Percentiles rank a stretch among this genome's conserved stretches.
phyloP scores from a whole-genome alignment of 1,140 invertebrate genomes.

The Adoxophyes honmai region DNA sequence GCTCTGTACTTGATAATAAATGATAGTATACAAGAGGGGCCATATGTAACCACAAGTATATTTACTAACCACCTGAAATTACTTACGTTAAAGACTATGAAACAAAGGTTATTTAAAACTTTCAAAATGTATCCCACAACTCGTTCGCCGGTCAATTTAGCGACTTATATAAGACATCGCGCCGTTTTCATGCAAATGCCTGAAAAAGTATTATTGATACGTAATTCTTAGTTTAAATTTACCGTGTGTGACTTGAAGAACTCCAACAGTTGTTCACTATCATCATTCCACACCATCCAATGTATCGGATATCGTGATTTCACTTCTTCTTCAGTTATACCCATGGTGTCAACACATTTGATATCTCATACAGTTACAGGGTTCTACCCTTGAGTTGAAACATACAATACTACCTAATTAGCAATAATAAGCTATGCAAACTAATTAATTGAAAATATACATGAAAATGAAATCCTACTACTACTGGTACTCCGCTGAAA shows the following conservation, averaged over 20 bases:
- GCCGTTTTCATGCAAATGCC: neutral
- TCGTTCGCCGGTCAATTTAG: neutral
- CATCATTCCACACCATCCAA: constrained; percentile 67
- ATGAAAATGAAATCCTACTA: neutral
- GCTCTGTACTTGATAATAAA: too few species aligned
- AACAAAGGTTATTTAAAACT: too few species aligned
- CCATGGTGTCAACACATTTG: constrained; percentile 45
- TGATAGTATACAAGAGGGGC: too few species aligned
- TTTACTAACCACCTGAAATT: too few species aligned
- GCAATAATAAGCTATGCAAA: constrained; percentile 14
- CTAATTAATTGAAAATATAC: constrained; percentile 15
- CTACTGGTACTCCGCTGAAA: neutral
- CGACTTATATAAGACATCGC: neutral
- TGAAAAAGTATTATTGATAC: neutral
- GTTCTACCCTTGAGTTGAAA: neutral
- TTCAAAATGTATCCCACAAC: neutral
- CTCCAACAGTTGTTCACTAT: constrained; percentile 46
- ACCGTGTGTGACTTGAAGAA: constrained; percentile 48
- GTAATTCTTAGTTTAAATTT: constrained; percentile 22
- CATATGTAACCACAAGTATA: too few species aligned
- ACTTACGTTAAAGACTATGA: too few species aligned
- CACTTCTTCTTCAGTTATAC: constrained; percentile 51
- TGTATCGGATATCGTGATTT: constrained; percentile 56
- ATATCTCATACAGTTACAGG: constrained; percentile 8
- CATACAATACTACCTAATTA: constrained; percentile 22